These are phyloP conservation scores for Stegana nigrithorax DNA, from an alignment of 2,888 invertebrate species.

Conservation along the genomic window DNA sequence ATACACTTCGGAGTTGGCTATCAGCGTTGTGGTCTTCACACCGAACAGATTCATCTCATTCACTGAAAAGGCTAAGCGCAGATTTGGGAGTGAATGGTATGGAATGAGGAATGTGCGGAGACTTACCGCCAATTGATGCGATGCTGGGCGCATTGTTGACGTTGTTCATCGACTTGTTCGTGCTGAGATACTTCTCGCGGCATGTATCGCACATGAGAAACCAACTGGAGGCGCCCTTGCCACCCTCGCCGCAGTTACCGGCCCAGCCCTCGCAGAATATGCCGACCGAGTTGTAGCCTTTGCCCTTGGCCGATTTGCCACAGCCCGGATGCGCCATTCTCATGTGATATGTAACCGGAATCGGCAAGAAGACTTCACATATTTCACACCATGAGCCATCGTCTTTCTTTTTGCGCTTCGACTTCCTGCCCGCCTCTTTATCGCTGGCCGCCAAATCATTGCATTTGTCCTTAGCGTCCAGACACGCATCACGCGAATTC, in stretches of 20 bases:
- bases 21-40: slow-evolving; percentile 63
- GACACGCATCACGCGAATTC: slow-evolving; percentile 42
- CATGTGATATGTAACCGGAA: slow-evolving; percentile 93
- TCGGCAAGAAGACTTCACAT: slow-evolving; percentile 81
- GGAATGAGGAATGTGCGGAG: not conserved
- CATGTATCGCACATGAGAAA: slow-evolving; percentile 94
- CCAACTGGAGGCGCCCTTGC: slow-evolving; percentile 84
- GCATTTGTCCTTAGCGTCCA: slow-evolving; percentile 44
- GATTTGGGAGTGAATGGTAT: not conserved
- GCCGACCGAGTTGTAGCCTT: slow-evolving; percentile 93
- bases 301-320: slow-evolving; percentile 84
- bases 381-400: slow-evolving; percentile 80
- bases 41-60: slow-evolving; percentile 68
- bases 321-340: slow-evolving; percentile 91
- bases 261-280: slow-evolving; percentile 90
- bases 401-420: slow-evolving; percentile 66
- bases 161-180: slow-evolving; percentile 65
- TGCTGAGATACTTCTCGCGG: slow-evolving; percentile 77
- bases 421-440: slow-evolving; percentile 61
- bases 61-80: slow-evolving; percentile 29
- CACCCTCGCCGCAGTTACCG: slow-evolving; percentile 89
- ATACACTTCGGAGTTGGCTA: slow-evolving; percentile 68
- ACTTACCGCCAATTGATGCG: slow-evolving; percentile 24
- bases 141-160: slow-evolving; percentile 62
- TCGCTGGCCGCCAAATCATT: slow-evolving; percentile 39